Evolutionary conservation across 1,140 invertebrate species (phyloP).

Genomic region (Euschistus heros): DNA sequence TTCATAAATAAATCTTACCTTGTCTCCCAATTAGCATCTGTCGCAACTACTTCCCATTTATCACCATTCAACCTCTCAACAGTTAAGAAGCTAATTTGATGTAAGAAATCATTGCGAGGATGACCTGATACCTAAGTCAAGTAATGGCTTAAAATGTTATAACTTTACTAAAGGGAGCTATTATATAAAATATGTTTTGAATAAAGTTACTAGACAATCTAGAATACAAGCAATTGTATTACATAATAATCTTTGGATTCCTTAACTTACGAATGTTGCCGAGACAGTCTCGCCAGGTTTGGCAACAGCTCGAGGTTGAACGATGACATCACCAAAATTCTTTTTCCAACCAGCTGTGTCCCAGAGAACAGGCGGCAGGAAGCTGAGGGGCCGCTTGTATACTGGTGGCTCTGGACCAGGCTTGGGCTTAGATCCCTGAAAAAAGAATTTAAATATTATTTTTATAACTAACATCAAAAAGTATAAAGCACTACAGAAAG

Average conservation of each 20-base stretch:
- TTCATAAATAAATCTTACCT: constrained; percentile 42
- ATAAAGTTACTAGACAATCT: no score
- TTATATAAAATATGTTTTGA: no score
- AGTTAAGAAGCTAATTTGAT: constrained; percentile 58
- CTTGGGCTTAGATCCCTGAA: constrained; percentile 1
- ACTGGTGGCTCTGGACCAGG: constrained; percentile 48
- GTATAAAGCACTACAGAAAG: no score
- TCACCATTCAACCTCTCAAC: constrained; percentile 50
- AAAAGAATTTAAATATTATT: neutral
- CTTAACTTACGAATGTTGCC: constrained; percentile 56
- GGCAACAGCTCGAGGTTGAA: constrained; percentile 49
- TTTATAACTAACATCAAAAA: no score
- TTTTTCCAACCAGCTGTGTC: constrained; percentile 58
- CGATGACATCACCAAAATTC: constrained; percentile 63
- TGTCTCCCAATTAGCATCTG: constrained; percentile 81
- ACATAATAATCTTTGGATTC: no score
- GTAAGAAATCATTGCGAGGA: constrained; percentile 70
- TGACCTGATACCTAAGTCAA: constrained; percentile 58
- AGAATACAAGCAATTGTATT: no score
- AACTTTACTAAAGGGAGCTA: no score
- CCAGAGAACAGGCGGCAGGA: constrained; percentile 63
- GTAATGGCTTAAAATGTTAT: no score
- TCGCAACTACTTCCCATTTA: constrained; percentile 60
- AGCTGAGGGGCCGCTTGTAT: constrained; percentile 50
- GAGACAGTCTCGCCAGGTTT: constrained; percentile 53